phyloP scores from a whole-genome alignment of 2,888 invertebrate genomes.

The Pecten maximus region DNA sequence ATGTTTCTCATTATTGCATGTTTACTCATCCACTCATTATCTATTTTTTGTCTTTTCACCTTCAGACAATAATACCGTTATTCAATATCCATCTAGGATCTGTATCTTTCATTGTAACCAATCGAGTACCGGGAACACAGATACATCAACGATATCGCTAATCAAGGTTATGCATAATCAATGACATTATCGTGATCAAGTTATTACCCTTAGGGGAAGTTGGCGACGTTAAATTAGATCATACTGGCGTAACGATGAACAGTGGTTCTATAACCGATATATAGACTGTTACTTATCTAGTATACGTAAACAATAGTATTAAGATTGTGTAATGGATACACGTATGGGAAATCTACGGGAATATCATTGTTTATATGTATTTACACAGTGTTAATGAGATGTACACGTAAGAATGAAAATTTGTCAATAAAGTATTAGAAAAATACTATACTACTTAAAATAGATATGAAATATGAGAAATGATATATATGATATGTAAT shows the following conservation, averaged over 20 bases:
- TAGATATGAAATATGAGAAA: too few relatives aligned
- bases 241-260: neutral
- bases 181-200: neutral
- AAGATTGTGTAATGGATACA: neutral
- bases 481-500: too few relatives aligned
- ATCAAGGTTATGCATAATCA: conserved; percentile 23
- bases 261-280: neutral
- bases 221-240: neutral
- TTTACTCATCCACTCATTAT: neutral
- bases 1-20: neutral
- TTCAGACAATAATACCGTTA: neutral
- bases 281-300: neutral
- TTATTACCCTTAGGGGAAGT: neutral
- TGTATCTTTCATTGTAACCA: neutral
- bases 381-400: too few relatives aligned
- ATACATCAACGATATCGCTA: neutral
- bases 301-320: neutral
- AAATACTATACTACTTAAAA: too few relatives aligned
- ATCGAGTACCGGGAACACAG: neutral
- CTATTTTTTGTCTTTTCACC: neutral
- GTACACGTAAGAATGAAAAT: too few relatives aligned
- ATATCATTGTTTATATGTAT: neutral
- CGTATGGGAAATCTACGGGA: neutral
- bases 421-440: too few relatives aligned
- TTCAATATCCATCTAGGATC: neutral